phyloP scores from a whole-genome alignment of 2,888 invertebrate genomes.

The Dyspetes luteomarginatus region DNA sequence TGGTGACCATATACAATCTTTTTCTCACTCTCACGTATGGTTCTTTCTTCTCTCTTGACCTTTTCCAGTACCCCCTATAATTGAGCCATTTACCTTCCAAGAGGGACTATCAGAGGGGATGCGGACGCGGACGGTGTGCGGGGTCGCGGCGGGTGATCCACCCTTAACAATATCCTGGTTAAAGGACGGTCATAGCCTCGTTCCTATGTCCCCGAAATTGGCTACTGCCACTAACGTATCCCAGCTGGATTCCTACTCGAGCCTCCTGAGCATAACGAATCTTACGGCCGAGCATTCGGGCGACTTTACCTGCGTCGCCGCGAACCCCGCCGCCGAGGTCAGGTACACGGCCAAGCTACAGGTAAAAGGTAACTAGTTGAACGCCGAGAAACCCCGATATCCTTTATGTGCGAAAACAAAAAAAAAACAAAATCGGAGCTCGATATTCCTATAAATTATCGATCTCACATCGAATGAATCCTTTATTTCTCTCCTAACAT shows the following conservation, averaged over 20 bases:
- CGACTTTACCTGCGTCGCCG: constrained; percentile 91
- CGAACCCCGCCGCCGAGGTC: constrained; percentile 91
- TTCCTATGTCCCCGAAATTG: constrained; percentile 87
- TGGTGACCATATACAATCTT: constrained; percentile 83
- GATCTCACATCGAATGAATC: background rate
- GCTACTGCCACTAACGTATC: constrained; percentile 87
- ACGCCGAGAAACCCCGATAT: constrained; percentile 76
- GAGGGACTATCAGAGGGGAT: constrained; percentile 92
- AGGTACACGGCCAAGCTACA: constrained; percentile 91
- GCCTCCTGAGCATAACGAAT: constrained; percentile 91
- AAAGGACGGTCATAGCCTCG: constrained; percentile 88
- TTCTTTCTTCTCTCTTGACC: constrained; percentile 84
- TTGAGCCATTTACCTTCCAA: constrained; percentile 93
- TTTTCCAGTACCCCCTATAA: constrained; percentile 92
- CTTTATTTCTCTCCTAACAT: background rate
- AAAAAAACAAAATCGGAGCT: background rate
- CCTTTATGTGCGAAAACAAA: constrained; percentile 45
- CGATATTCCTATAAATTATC: background rate
- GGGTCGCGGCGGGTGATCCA: constrained; percentile 91
- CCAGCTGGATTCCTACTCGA: constrained; percentile 90
- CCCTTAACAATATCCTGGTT: constrained; percentile 92
- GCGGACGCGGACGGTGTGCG: constrained; percentile 92
- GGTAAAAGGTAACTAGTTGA: constrained; percentile 90
- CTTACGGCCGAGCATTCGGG: constrained; percentile 90
- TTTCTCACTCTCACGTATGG: constrained; percentile 86